Evolutionary conservation across 2,797 vertebrate genomes (phyloP).

Genomic region (Myiotriccus ornatus): DNA sequence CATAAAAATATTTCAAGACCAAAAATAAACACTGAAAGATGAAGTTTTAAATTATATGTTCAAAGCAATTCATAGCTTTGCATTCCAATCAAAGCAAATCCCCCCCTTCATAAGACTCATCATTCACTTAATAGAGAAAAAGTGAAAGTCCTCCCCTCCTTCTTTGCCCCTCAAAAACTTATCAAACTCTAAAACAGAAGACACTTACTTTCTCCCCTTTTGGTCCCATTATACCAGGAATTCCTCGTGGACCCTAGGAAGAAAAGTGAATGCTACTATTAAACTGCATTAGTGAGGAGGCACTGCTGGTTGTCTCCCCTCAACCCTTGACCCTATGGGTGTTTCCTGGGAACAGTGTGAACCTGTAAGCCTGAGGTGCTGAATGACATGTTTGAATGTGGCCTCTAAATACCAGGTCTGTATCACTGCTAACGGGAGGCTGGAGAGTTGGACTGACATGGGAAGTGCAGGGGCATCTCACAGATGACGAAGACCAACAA

Average conservation of each 20-base stretch:
- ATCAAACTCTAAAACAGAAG: neutral
- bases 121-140: neutral
- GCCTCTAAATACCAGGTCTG: neutral
- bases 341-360: neutral
- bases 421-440: neutral
- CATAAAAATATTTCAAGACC: neutral
- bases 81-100: neutral
- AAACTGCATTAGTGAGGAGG: neutral
- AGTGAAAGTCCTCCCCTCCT: neutral
- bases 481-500: neutral
- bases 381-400: neutral
- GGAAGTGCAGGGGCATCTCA: neutral
- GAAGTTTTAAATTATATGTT: neutral
- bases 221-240: constrained; percentile 88
- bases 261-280: neutral
- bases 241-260: constrained; percentile 87
- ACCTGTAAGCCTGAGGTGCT: neutral
- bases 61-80: neutral
- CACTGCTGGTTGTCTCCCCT: neutral
- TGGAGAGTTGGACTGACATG: neutral
- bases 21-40: neutral
- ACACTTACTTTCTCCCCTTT: constrained; percentile 93
- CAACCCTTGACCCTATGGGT: neutral
- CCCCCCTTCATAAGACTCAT: neutral
- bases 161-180: neutral